Conservation (phyloP, 1,140 invertebrate species). For the Panagrolaimus sp. region DNA sequence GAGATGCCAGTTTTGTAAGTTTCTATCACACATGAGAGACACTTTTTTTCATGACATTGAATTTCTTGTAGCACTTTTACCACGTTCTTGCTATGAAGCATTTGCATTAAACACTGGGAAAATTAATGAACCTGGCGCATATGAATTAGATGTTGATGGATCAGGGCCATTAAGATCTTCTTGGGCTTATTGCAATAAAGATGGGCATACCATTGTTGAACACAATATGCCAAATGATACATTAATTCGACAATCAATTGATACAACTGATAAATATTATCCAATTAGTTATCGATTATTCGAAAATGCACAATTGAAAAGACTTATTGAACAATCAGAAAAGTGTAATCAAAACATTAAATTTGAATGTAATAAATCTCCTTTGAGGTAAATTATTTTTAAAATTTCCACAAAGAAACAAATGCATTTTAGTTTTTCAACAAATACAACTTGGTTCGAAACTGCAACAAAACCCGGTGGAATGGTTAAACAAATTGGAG, state of each 20-base stretch:
- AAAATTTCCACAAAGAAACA: neutral
- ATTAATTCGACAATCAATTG: conserved; percentile 8
- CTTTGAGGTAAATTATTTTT: conserved; percentile 4
- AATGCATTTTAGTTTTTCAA: conserved; percentile 8
- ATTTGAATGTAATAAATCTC: neutral
- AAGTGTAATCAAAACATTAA: neutral
- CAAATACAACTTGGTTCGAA: conserved; percentile 17
- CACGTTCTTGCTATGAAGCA: conserved; percentile 55
- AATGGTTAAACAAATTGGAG: conserved; percentile 16
- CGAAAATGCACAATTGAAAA: neutral
- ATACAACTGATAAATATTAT: conserved; percentile 17
- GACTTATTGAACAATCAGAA: neutral
- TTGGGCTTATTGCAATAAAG: conserved; percentile 49
- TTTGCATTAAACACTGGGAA: conserved; percentile 45
- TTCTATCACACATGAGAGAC: no score
- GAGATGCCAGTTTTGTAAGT: conserved; percentile 1
- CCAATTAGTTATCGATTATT: conserved; percentile 15
- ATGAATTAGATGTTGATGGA: conserved; percentile 57
- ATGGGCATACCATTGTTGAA: conserved; percentile 31
- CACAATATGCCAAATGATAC: conserved; percentile 17
- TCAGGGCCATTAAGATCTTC: conserved; percentile 49
- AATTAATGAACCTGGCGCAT: conserved; percentile 48
- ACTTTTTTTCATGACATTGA: no score
- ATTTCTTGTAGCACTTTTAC: conserved; percentile 51
- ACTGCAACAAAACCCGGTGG: neutral